A percentile compares a stretch with the other conserved stretches of the same genome.
Conservation (phyloP, 2,113 vertebrate species). For the Myodes glareolus region DNA sequence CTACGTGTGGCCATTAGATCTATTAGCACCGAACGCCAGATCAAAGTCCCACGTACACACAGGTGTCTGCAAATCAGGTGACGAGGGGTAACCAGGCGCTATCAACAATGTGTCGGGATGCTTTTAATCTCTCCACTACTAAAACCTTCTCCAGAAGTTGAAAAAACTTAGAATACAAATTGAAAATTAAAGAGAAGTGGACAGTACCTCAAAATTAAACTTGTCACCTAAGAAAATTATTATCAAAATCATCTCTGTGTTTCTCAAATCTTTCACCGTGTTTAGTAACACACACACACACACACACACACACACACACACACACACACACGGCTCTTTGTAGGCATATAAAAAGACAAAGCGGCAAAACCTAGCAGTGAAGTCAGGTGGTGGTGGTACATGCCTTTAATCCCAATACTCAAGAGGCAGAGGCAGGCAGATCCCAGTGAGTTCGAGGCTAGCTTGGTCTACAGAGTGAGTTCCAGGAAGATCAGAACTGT, state of each 20-base stretch:
- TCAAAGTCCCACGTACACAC: background rate
- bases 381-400: accelerated
- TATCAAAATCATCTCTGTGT: background rate
- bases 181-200: conserved; percentile 58
- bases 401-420: too few relatives aligned
- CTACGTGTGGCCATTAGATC: background rate
- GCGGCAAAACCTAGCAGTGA: background rate
- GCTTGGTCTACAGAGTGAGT: too few relatives aligned
- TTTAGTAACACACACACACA: background rate
- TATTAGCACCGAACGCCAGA: background rate
- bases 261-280: background rate
- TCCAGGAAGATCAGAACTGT: too few relatives aligned
- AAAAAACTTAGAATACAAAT: background rate
- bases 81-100: background rate
- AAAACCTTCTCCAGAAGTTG: conserved; percentile 44
- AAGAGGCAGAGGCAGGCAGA: too few relatives aligned
- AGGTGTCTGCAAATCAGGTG: background rate
- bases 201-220: conserved; percentile 27
- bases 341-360: background rate
- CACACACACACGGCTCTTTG: background rate
- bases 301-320: background rate
- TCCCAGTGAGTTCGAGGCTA: too few relatives aligned
- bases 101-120: background rate
- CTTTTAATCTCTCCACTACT: background rate
- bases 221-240: conserved; percentile 48